These are phyloP conservation scores for Bryconaethiops microstoma DNA, from an alignment of 2,797 vertebrate species.

Conservation along the genomic window DNA sequence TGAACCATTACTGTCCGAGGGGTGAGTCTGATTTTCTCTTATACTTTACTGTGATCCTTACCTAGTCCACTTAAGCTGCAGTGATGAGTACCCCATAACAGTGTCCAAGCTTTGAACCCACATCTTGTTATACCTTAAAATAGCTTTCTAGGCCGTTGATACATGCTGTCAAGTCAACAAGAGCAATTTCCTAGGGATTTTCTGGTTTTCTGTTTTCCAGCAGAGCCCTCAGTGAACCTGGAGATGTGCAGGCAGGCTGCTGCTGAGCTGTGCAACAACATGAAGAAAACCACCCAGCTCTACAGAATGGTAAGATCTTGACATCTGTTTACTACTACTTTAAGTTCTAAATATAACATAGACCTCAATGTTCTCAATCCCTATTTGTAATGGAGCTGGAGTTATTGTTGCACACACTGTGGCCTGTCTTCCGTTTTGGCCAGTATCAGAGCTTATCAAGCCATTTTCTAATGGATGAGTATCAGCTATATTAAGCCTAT, in stretches of 20 bases:
- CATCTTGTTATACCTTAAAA: neutral
- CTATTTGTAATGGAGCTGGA: neutral
- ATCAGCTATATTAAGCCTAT: too few species aligned
- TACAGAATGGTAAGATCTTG: constrained; percentile 82
- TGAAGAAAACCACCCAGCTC: constrained; percentile 81
- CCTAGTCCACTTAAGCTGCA: neutral
- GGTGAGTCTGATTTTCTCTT: neutral
- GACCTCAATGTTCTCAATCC: neutral
- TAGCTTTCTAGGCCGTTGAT: neutral
- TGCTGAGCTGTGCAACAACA: constrained; percentile 82
- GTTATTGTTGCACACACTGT: neutral
- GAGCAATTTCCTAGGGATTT: neutral
- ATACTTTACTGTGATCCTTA: neutral
- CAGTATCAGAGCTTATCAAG: neutral
- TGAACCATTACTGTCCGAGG: neutral
- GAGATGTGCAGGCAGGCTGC: constrained; percentile 86
- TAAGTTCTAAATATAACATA: neutral
- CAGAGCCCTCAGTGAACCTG: constrained; percentile 80
- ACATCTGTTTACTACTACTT: too few species aligned
- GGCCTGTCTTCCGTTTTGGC: neutral
- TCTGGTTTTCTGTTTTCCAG: constrained; percentile 65
- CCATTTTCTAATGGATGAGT: too few species aligned
- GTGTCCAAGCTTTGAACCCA: neutral
- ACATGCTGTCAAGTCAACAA: neutral
- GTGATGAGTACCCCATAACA: neutral